A percentile compares a stretch with the other conserved stretches of the same genome.
Conservation (phyloP, 2,888 invertebrate genomes). For the Saturnia pavonia region DNA sequence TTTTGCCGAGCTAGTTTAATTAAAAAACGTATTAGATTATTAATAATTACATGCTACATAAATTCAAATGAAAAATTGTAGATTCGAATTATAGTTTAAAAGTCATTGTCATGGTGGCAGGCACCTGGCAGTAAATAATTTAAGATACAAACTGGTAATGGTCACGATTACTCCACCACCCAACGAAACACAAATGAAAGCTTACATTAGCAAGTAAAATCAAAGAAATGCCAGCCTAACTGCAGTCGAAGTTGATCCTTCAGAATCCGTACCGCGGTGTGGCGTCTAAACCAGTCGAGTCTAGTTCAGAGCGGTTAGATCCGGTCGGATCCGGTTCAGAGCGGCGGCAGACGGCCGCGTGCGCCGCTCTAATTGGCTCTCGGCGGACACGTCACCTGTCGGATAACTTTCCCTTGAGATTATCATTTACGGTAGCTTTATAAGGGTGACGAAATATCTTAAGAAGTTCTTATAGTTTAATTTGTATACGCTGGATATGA, state of each 20-base stretch:
- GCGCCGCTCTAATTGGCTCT: conserved; percentile 38
- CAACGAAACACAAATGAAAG: not conserved
- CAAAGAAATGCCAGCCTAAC: not conserved
- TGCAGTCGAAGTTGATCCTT: not conserved
- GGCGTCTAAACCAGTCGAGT: conserved; percentile 4
- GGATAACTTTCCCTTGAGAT: conserved; percentile 23
- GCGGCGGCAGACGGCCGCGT: conserved; percentile 18
- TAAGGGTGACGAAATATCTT: conserved; percentile 8
- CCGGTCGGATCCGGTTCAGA: conserved; percentile 13
- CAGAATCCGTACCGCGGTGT: not conserved
- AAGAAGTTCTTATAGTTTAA: not conserved
- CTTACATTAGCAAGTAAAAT: not conserved
- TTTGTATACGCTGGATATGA: not conserved
- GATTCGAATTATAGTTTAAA: too few species aligned
- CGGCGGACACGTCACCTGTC: conserved; percentile 39
- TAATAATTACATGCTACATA: too few species aligned
- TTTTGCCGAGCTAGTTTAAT: too few species aligned
- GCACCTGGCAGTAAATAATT: not conserved
- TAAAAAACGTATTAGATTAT: too few species aligned
- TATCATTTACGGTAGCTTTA: conserved; percentile 2
- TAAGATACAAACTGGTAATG: not conserved
- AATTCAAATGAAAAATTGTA: too few species aligned
- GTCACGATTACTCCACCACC: not conserved
- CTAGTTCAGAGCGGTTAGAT: conserved; percentile 17
- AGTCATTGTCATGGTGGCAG: too few species aligned